Evolutionary conservation across 1,140 invertebrate species (phyloP).

Genomic region (Globodera rostochiensis): DNA sequence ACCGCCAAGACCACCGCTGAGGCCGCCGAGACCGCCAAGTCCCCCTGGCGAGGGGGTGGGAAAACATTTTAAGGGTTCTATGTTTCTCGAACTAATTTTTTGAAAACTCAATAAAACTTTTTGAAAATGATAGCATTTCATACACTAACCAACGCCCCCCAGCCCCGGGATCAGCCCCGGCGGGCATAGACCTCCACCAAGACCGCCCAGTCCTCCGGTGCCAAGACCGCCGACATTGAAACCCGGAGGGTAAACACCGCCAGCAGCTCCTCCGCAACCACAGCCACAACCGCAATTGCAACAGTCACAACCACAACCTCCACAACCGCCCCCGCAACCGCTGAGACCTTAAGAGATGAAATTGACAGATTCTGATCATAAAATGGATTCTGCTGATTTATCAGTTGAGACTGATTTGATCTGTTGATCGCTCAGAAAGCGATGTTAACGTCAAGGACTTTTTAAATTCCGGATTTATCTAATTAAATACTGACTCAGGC

Average conservation of each 20-base stretch:
- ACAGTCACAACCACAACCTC: constrained; percentile 2
- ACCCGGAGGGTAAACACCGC: constrained; percentile 22
- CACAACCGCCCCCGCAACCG: constrained; percentile 1
- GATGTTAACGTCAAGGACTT: too few species aligned
- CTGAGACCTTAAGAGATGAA: constrained; percentile 9
- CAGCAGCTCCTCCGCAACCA: constrained; percentile 16
- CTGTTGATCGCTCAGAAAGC: neutral
- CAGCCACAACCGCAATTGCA: constrained; percentile 19
- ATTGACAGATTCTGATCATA: neutral
- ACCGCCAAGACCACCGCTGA: constrained; percentile 1
- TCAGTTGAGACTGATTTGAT: neutral
- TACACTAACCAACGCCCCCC: constrained; percentile 1
- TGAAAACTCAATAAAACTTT: too few species aligned
- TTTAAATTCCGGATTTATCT: too few species aligned
- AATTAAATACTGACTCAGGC: neutral
- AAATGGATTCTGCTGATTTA: neutral
- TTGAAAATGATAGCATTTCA: neutral
- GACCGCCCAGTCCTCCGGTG: constrained; percentile 5
- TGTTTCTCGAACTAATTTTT: too few species aligned
- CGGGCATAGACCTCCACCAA: constrained; percentile 12
- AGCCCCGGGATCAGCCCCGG: neutral
- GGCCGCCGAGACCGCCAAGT: constrained; percentile 17
- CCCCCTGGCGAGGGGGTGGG: neutral
- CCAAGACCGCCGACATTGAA: constrained; percentile 18
- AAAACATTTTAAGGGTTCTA: too few species aligned